Base-by-base conservation (phyloP, 2,888 invertebrate genomes). In the Amorpha juglandis region DNA sequence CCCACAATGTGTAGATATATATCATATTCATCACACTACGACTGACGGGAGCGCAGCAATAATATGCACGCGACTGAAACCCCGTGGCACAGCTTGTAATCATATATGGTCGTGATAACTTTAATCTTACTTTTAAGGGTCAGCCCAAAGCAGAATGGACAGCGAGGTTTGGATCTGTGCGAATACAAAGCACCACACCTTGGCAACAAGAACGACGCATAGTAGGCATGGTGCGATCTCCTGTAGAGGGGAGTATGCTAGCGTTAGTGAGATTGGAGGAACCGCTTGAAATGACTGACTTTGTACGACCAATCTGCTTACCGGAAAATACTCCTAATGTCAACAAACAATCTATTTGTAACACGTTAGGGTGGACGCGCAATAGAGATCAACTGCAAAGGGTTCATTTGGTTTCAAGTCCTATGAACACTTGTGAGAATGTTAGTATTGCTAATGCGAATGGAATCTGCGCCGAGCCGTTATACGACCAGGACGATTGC, bases 101-200 rank as follows among this genome's bases (percentile, higher is more conserved):
- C n/a, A n/a, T 3, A 27, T 27, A 27, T 3, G 4, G 27, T 27
- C 27, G 7, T 7, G 38, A 38, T 38, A 9, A 38, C 7, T 45
- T 38, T 58, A 12, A 67, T 1, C n/a, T 21, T 16, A 12, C 6
- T 4, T 33, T 48, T 16, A 51, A 95, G 94, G 96, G 98, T 2
- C 98, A 98, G 91, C 96, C 97, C 21, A 96, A 97, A 83, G 97
- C 97, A 0, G 97, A 97, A 83, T 98, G 98, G 98, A 95, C 95
- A 35, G 97, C 97, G 0, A 94, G 96, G 73, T 94, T 97, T 68
- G 98, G 97, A 1, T 94, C 95, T 7, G 95, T 97, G 0, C 94
- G 98, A 58, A 94, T 97, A 52, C 95, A 96, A 52, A 96, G 97
- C 69, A 95, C 96, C 0, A 95, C 97, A 0, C 98, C 98, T 0